phyloP scores from a whole-genome alignment of 2,888 invertebrate species.

The Mantis religiosa region DNA sequence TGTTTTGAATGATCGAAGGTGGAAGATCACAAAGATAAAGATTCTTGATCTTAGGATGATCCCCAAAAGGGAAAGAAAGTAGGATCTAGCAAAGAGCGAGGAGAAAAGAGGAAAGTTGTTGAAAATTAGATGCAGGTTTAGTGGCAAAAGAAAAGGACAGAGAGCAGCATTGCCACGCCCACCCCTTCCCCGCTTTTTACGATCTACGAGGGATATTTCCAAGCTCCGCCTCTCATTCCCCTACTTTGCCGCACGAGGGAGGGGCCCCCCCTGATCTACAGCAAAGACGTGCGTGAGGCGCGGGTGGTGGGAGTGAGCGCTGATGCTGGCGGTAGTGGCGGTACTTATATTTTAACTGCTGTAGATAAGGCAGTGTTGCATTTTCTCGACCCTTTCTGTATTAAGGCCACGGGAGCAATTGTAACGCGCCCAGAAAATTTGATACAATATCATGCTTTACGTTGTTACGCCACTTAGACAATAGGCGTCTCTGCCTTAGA shows the following conservation, averaged over 20 bases:
- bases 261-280: background rate
- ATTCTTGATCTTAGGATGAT: background rate
- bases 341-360: background rate
- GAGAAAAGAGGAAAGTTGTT: constrained; percentile 18
- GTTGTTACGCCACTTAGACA: background rate
- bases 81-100: background rate
- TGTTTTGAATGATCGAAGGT: no score
- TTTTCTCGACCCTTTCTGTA: background rate
- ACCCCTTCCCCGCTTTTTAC: constrained; percentile 22
- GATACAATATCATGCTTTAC: background rate
- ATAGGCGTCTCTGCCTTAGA: no score
- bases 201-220: constrained; percentile 21
- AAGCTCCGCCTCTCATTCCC: constrained; percentile 18
- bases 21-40: no score
- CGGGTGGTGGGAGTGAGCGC: background rate
- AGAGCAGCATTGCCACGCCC: background rate
- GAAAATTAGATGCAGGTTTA: constrained; percentile 25
- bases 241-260: background rate
- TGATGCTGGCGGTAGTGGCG: background rate
- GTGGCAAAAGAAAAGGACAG: constrained; percentile 17
- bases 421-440: background rate
- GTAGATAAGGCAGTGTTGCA: background rate
- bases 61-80: background rate
- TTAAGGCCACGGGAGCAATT: background rate
- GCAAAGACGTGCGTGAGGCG: background rate